A percentile compares a stretch with the other conserved stretches of the same genome.
These are phyloP conservation scores for Cotesia glomerata DNA, from an alignment of 1,140 invertebrate genomes.

Conservation along the genomic window DNA sequence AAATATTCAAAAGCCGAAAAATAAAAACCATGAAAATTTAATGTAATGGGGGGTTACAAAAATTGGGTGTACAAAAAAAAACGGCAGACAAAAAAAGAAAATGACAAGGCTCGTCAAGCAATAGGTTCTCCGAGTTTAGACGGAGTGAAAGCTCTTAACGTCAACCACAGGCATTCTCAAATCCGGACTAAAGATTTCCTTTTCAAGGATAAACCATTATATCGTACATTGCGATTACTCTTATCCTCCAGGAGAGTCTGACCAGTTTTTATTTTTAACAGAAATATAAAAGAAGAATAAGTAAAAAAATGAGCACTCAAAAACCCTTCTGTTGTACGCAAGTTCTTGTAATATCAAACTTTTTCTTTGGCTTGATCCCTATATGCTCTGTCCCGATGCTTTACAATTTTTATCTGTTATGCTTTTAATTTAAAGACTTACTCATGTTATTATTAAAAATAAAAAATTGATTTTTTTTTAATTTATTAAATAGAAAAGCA, in stretches of 20 bases:
- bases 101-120: neutral
- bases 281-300: neutral
- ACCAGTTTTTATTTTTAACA: neutral
- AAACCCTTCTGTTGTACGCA: too few relatives aligned
- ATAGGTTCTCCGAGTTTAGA: neutral
- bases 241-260: neutral
- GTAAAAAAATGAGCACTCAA: too few relatives aligned
- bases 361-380: too few relatives aligned
- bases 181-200: neutral
- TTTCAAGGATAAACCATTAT: neutral
- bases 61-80: neutral
- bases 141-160: neutral
- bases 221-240: neutral
- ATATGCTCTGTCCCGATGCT: too few relatives aligned
- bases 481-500: too few relatives aligned
- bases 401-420: too few relatives aligned
- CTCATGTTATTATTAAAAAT: too few relatives aligned
- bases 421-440: too few relatives aligned
- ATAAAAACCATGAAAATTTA: too few relatives aligned
- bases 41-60: neutral
- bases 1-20: too few relatives aligned
- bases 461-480: too few relatives aligned
- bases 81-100: neutral
- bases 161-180: neutral
- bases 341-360: too few relatives aligned